Conservation (phyloP, 2,888 invertebrate species). For the Melikaiella ostensackeni region DNA sequence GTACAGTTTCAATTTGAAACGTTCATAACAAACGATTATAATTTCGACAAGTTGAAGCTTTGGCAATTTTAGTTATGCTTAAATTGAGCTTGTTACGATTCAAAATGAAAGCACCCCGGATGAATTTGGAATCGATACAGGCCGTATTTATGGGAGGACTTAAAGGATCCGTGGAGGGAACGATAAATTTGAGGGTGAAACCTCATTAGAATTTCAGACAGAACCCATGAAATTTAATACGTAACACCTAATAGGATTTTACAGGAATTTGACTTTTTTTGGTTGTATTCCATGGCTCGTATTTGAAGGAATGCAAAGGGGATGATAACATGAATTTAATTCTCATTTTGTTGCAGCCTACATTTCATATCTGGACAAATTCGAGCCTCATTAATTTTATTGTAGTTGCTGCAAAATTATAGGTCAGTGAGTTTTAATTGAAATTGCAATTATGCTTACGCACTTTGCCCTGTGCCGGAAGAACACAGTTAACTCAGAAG, state of each 20-base stretch:
- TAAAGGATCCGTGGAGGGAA: neutral
- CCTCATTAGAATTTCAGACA: conserved; percentile 16
- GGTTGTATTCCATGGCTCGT: neutral
- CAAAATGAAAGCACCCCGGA: neutral
- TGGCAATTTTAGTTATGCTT: neutral
- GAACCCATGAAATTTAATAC: conserved; percentile 30
- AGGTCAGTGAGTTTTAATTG: no score
- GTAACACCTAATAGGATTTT: conserved; percentile 10
- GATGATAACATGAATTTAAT: neutral
- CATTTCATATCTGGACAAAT: neutral
- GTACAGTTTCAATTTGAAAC: no score
- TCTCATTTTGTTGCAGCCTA: neutral
- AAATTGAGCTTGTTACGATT: neutral
- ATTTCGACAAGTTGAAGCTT: no score
- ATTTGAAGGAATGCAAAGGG: neutral
- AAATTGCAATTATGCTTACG: no score
- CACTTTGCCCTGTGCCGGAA: no score
- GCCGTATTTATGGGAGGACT: conserved; percentile 10
- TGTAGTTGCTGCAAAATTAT: neutral
- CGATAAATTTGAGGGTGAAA: conserved; percentile 27
- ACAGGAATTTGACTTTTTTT: conserved; percentile 25
- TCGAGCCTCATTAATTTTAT: neutral
- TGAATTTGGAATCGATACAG: conserved; percentile 7
- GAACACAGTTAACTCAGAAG: no score
- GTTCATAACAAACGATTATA: no score